These are phyloP conservation scores for Micrastur ruficollis DNA, from an alignment of 2,797 vertebrate species.

Conservation along the genomic window DNA sequence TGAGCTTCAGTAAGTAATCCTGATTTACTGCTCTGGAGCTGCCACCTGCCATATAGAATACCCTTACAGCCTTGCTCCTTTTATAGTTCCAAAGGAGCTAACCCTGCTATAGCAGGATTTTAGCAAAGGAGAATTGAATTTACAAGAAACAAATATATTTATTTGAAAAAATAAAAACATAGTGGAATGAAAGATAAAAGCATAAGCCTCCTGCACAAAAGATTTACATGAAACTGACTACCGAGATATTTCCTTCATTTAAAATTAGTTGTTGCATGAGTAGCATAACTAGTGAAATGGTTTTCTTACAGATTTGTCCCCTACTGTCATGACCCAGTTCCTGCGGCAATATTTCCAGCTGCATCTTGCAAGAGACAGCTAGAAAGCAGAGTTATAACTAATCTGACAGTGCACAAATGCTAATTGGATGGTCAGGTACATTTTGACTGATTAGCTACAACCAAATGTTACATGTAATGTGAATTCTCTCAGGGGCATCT, in stretches of 20 bases:
- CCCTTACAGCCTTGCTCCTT: neutral
- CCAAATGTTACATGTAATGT: neutral
- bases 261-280: neutral
- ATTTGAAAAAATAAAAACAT: neutral
- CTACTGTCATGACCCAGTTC: conserved; percentile 19
- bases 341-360: conserved; percentile 5
- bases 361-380: neutral
- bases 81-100: neutral
- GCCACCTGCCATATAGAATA: neutral
- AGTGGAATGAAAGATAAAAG: neutral
- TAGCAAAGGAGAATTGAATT: neutral
- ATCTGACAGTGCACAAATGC: neutral
- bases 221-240: neutral
- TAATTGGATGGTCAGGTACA: neutral
- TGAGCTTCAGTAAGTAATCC: neutral
- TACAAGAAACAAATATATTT: neutral
- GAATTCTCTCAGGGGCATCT: neutral
- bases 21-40: neutral
- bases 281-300: neutral
- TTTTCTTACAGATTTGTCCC: conserved; percentile 12
- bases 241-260: neutral
- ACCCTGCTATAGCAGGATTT: neutral
- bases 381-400: neutral
- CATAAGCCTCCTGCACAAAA: neutral
- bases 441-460: neutral